Percentiles rank a stretch among this genome's conserved stretches.
Conservation (phyloP, 2,797 vertebrate genomes). For the Vespertilio murinus region DNA sequence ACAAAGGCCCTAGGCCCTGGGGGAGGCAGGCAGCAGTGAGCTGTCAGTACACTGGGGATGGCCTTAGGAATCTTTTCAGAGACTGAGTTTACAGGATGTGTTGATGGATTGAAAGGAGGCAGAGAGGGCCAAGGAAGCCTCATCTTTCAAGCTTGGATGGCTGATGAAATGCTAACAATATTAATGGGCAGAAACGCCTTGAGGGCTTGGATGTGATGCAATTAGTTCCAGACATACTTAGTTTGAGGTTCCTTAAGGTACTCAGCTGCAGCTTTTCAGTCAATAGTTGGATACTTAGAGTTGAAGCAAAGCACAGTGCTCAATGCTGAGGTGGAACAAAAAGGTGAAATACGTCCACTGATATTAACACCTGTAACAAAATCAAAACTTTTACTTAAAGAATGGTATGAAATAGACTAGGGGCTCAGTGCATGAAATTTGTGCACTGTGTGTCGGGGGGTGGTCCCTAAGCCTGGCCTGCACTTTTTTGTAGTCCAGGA, state of each 20-base stretch:
- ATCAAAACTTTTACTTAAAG: not conserved
- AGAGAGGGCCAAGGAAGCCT: not conserved
- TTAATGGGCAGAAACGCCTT: not conserved
- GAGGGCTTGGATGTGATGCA: not conserved
- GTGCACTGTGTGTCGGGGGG: no score
- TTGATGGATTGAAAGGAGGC: slow-evolving; percentile 1
- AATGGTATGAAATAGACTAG: not conserved
- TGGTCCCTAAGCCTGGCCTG: no score
- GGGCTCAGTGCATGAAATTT: no score
- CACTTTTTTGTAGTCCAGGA: no score
- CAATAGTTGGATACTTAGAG: slow-evolving; percentile 5
- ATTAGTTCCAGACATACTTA: not conserved
- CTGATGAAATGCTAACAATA: not conserved
- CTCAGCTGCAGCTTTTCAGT: not conserved
- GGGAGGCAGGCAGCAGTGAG: not conserved
- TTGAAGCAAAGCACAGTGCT: slow-evolving; percentile 21
- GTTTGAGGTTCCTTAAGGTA: slow-evolving; percentile 9
- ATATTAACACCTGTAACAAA: not conserved
- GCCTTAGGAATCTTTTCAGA: not conserved
- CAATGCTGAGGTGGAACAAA: not conserved
- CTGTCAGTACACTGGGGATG: not conserved
- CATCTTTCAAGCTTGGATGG: slow-evolving; percentile 31
- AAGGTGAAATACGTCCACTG: not conserved
- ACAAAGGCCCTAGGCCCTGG: not conserved
- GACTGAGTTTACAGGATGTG: not conserved